phyloP scores from a whole-genome alignment of 2,888 invertebrate species.

The Saturnia pavonia region DNA sequence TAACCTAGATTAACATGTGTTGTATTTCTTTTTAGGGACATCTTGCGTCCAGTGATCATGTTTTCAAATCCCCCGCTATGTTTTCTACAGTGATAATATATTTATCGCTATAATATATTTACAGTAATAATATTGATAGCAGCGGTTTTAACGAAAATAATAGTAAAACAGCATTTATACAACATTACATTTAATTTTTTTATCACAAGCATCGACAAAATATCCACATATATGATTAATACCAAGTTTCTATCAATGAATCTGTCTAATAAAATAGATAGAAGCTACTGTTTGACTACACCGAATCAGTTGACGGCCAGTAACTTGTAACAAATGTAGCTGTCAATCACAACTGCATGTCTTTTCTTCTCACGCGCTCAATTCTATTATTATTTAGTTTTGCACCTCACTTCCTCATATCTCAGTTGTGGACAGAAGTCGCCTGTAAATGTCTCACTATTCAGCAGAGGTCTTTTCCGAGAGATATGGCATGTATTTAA shows the following conservation, averaged over 20 bases:
- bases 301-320: neutral
- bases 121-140: neutral
- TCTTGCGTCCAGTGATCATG: conserved; percentile 4
- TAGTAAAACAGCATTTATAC: neutral
- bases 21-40: conserved; percentile 24
- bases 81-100: neutral
- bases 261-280: neutral
- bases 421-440: neutral
- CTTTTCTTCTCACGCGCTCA: neutral
- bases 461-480: too few species aligned
- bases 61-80: conserved; percentile 20
- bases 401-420: neutral
- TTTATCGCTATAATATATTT: neutral
- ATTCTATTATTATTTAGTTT: neutral
- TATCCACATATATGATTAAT: neutral
- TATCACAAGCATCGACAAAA: neutral
- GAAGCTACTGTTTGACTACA: too few species aligned
- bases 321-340: neutral
- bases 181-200: neutral
- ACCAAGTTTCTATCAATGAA: neutral
- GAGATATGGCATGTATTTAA: too few species aligned
- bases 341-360: neutral
- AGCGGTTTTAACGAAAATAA: neutral
- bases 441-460: too few species aligned
- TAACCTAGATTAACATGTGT: conserved; percentile 44